Evolutionary conservation across 2,888 invertebrate genomes (phyloP), one percentile per base, ranked within the genome.

Genomic region (Serripes groenlandicus): DNA sequence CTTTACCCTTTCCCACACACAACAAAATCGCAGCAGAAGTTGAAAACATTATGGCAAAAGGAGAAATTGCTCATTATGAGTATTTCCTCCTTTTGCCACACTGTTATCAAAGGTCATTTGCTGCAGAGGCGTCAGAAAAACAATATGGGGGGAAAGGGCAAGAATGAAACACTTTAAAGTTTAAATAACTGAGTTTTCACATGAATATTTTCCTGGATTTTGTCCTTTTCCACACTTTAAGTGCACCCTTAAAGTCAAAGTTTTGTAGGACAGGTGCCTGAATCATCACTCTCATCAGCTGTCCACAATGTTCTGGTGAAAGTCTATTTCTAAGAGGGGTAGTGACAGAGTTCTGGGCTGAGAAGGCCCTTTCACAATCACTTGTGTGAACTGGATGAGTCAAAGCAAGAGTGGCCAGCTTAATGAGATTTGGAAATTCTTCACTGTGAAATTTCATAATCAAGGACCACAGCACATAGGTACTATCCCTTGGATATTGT

Each of bases 351-450:
- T 54, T 7, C n/a, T 82, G 82, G 7, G 71, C 60, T 21, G 76
- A 77, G 56, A 85, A 85, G 0, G 77, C 80, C 35, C 82, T 66
- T 26, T 81, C 81, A 82, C 84, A 84, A 32, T 81, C 84, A 54
- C 49, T 52, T 72, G 84, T n/a, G 56, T 83, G 83, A 7, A 83
- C 69, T 30, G 83, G 79, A 28, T 77, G 72, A 11, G 75, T 78
- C 34, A 81, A 28, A 1, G 74, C 77, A 7, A 74, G 68, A 26
- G 49, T 28, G 18, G 84, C 75, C 21, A 85, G 70, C 34, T 70
- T 69, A 28, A 68, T 49, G 11, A 85, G 37, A 18, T 81, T 75
- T 49, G 85, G 81, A 34, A 81, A 85, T 26, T 78, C 58, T 23
- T 76, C 76, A n/a, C n/a, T n/a, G n/a, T n/a, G n/a, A 60, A 66